Percentiles rank a stretch among this genome's conserved stretches.
phyloP scores from a whole-genome alignment of 2,888 invertebrate genomes.

The Drosophila prolongata region DNA sequence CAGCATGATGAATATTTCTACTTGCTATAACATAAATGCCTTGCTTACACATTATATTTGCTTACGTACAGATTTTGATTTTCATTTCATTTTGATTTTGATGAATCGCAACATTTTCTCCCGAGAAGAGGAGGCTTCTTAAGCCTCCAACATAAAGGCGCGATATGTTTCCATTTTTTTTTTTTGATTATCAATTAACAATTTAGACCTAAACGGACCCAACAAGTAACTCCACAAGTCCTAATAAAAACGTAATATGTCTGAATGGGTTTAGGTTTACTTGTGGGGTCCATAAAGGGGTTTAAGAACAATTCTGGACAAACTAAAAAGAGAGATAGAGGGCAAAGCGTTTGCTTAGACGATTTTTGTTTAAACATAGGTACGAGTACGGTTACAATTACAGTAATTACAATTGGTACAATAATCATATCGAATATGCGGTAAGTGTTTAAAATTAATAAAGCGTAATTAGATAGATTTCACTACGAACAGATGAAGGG shows the following conservation, averaged over 20 bases:
- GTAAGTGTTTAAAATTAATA: slow-evolving; percentile 71
- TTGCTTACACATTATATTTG: slow-evolving; percentile 57
- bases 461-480: slow-evolving; percentile 77
- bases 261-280: slow-evolving; percentile 2
- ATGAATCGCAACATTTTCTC: slow-evolving; percentile 38
- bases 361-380: slow-evolving; percentile 62
- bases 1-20: slow-evolving; percentile 50
- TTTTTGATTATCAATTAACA: slow-evolving; percentile 58
- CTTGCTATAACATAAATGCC: slow-evolving; percentile 70
- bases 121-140: slow-evolving; percentile 56
- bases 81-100: slow-evolving; percentile 38
- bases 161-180: slow-evolving; percentile 61
- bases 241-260: neutral
- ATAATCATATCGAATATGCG: slow-evolving; percentile 42
- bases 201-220: slow-evolving; percentile 18
- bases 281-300: slow-evolving; percentile 27
- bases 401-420: slow-evolving; percentile 54
- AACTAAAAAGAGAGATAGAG: slow-evolving; percentile 48
- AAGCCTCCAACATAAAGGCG: slow-evolving; percentile 62
- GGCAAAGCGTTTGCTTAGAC: slow-evolving; percentile 40
- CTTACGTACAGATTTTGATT: slow-evolving; percentile 61
- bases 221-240: slow-evolving; percentile 14
- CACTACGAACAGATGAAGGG: slow-evolving; percentile 65
- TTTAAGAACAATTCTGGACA: slow-evolving; percentile 43
- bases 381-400: slow-evolving; percentile 66